These are phyloP conservation scores for Dicyrtomina minuta DNA, from an alignment of 2,888 invertebrate genomes.

Conservation along the genomic window DNA sequence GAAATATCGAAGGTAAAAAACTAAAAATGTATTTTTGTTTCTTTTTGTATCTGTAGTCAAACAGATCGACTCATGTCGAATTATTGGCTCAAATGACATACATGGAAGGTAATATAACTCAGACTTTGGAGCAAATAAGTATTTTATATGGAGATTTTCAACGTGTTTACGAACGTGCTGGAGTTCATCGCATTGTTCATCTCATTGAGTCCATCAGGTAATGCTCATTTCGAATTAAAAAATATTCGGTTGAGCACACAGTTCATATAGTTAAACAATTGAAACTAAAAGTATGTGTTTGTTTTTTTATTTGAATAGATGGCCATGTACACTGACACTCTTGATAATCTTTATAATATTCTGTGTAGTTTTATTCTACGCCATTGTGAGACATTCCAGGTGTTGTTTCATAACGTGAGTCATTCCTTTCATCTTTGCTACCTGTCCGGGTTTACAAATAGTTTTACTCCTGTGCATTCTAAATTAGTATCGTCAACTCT, in stretches of 20 bases:
- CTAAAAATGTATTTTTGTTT: neutral
- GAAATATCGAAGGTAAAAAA: too few species aligned
- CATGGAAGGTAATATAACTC: constrained; percentile 41
- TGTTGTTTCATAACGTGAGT: constrained; percentile 79
- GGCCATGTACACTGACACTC: constrained; percentile 87
- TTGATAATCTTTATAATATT: constrained; percentile 81
- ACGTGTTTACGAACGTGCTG: constrained; percentile 35
- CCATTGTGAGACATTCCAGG: constrained; percentile 83
- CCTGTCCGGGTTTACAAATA: too few species aligned
- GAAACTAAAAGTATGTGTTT: neutral
- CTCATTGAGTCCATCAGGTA: constrained; percentile 51
- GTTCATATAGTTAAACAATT: too few species aligned
- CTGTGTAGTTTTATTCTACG: constrained; percentile 84
- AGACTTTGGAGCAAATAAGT: constrained; percentile 39
- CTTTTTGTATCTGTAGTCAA: constrained; percentile 58
- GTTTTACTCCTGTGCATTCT: neutral
- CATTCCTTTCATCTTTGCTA: constrained; percentile 11
- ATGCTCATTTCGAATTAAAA: constrained; percentile 1
- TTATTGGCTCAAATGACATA: constrained; percentile 70
- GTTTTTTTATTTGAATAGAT: constrained; percentile 60
- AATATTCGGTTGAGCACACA: too few species aligned
- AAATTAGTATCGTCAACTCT: neutral
- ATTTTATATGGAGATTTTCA: constrained; percentile 22
- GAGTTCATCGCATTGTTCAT: constrained; percentile 48
- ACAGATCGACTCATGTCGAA: constrained; percentile 73